phyloP scores from a whole-genome alignment of 1,140 invertebrate species.

The Metaphire vulgaris region DNA sequence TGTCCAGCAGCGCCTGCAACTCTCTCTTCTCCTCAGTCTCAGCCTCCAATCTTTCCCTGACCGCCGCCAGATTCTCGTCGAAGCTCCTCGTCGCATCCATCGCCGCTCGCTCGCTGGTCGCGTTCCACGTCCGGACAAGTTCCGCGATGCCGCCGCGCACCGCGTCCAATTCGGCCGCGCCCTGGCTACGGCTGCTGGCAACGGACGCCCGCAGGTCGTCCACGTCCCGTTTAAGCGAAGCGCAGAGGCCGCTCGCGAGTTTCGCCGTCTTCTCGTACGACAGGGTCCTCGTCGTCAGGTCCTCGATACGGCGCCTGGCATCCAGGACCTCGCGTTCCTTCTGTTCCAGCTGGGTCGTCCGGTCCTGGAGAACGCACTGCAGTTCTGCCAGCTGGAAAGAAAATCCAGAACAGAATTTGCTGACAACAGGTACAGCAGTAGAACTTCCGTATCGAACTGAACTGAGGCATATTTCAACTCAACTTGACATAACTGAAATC shows the following conservation, averaged over 20 bases:
- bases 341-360: slow-evolving; percentile 34
- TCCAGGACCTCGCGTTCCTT: slow-evolving; percentile 31
- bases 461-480: too few relatives aligned
- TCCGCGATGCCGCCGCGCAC: background rate
- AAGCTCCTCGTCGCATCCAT: background rate
- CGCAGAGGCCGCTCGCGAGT: background rate
- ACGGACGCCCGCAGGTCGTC: background rate
- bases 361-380: slow-evolving; percentile 43
- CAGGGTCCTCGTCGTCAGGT: slow-evolving; percentile 15
- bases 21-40: background rate
- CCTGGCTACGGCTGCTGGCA: background rate
- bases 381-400: slow-evolving; percentile 35
- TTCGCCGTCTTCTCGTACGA: background rate
- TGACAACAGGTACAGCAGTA: too few relatives aligned
- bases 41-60: background rate
- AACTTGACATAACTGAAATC: too few relatives aligned
- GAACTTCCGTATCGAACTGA: too few relatives aligned
- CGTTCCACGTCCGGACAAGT: background rate
- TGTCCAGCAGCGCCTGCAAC: background rate
- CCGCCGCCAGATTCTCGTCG: background rate
- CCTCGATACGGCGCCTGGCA: slow-evolving; percentile 13
- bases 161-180: background rate
- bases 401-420: too few relatives aligned
- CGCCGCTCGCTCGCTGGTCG: background rate
- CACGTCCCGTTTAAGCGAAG: background rate